Percentiles rank a stretch among this genome's conserved stretches.
phyloP scores from a whole-genome alignment of 2,113 vertebrate species.

The Cromileptes altivelis region DNA sequence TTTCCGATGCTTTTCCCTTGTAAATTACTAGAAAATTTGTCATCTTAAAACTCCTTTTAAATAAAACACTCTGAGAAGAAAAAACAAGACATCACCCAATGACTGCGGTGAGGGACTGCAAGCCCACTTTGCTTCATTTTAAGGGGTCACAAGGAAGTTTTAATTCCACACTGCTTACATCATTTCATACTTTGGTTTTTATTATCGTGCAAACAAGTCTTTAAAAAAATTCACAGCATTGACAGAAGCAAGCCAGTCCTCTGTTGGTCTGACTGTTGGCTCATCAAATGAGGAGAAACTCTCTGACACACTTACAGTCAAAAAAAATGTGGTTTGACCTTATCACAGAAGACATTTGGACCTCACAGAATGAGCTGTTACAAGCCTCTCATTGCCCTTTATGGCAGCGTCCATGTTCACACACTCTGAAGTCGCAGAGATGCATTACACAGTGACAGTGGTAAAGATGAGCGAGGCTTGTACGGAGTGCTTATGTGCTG shows the following conservation, averaged over 20 bases:
- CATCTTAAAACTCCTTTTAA: no score
- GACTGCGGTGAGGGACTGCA: not conserved
- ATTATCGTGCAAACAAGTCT: not conserved
- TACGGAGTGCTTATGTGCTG: constrained; percentile 55
- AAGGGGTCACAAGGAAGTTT: not conserved
- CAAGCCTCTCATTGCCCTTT: constrained; percentile 80
- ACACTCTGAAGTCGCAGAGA: constrained; percentile 44
- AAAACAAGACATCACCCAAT: not conserved
- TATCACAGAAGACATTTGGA: constrained; percentile 76
- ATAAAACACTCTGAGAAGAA: not conserved
- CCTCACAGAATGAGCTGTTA: constrained; percentile 60
- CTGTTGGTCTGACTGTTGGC: constrained; percentile 9
- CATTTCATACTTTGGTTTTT: not conserved
- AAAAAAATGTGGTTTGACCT: constrained; percentile 72
- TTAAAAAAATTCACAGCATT: not conserved
- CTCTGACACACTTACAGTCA: constrained; percentile 36
- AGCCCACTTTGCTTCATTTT: not conserved
- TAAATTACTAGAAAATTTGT: no score
- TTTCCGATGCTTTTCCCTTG: no score
- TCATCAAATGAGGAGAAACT: constrained; percentile 65
- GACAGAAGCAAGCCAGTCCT: not conserved
- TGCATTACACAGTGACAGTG: constrained; percentile 41
- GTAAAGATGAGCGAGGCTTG: constrained; percentile 56
- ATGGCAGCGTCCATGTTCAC: constrained; percentile 45
- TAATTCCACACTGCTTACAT: not conserved